Base-by-base conservation (phyloP, 2,888 invertebrate species). In the Sesia bembeciformis region DNA sequence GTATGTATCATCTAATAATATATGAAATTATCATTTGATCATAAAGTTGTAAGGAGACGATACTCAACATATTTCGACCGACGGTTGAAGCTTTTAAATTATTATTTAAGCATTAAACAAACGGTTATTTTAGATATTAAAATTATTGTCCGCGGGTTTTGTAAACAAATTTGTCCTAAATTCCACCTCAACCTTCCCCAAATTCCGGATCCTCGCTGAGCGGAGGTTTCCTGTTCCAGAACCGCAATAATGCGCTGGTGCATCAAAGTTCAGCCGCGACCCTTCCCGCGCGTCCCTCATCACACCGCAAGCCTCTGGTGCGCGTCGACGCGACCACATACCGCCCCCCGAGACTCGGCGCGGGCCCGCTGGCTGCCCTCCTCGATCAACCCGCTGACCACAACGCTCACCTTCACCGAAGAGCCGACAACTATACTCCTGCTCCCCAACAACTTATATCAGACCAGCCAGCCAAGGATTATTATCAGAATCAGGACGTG, bases 151-250 rank as follows among this genome's bases (percentile, higher is more conserved):
- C 23, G 23, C 23, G 23, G 23, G 23, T 23, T 23, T 2, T 23
- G 23, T 23, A 23, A 23, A 23, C 23, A 23, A 23, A 23, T 23
- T 23, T 23, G 23, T 23, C 23, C 23, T 23, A 23, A 23, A 23
- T 23, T 23, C 23, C 23, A 23, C 23, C 23, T 23, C 23, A 40
- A 52, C 4, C 40, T 40, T 6, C n/a, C 7, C 46, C 46, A 4
- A 50, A 50, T 5, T 39, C 50, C 38, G 50, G 50, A 50, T 38
- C 38, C 38, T 68, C 58, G 75, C 77, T 83, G 81, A 84, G 83
- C 74, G 72, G 79, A 71, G 72, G 72, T 78, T 83, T 82, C 78
- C 74, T 90, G 85, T 90, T 90, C 85, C 90, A 90, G 90, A 89
- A 76, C 74, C 88, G 88, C 81, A 88, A 88, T 84, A 74, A 65